A percentile compares a stretch with the other conserved stretches of the same genome.
These are phyloP conservation scores for Stictonetta naevosa DNA, from an alignment of 2,113 vertebrate genomes.

Conservation along the genomic window DNA sequence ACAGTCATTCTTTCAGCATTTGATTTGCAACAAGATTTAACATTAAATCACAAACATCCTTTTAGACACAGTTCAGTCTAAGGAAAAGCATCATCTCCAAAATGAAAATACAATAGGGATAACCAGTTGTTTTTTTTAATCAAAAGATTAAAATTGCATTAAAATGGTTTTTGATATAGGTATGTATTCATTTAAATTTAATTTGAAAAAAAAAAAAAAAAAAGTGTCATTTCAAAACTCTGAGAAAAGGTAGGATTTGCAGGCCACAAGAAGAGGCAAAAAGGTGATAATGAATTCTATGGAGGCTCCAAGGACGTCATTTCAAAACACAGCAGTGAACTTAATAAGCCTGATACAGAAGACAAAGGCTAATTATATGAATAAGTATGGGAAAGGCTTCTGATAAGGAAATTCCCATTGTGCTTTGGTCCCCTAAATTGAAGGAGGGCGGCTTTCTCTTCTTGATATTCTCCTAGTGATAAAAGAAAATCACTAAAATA, in stretches of 20 bases:
- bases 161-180: not conserved
- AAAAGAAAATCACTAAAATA: not conserved
- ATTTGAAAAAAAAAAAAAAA: not conserved
- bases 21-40: not conserved
- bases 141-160: not conserved
- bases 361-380: slow-evolving; percentile 26
- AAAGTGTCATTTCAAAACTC: not conserved
- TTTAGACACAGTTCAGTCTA: not conserved
- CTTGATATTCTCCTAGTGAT: not conserved
- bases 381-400: not conserved
- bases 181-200: slow-evolving; percentile 5
- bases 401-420: slow-evolving; percentile 7
- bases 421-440: not conserved
- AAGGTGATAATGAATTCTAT: slow-evolving; percentile 40
- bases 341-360: slow-evolving; percentile 20
- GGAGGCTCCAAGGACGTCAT: not conserved
- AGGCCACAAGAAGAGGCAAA: not conserved
- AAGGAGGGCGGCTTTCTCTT: not conserved
- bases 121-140: not conserved
- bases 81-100: not conserved
- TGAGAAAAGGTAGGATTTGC: not conserved
- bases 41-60: not conserved
- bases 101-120: not conserved
- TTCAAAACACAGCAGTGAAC: slow-evolving; percentile 42
- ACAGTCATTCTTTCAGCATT: not conserved